Evolutionary conservation across 2,888 invertebrate genomes (phyloP), one percentile per base, ranked within the genome.

Genomic region (Megamerina dolium): DNA sequence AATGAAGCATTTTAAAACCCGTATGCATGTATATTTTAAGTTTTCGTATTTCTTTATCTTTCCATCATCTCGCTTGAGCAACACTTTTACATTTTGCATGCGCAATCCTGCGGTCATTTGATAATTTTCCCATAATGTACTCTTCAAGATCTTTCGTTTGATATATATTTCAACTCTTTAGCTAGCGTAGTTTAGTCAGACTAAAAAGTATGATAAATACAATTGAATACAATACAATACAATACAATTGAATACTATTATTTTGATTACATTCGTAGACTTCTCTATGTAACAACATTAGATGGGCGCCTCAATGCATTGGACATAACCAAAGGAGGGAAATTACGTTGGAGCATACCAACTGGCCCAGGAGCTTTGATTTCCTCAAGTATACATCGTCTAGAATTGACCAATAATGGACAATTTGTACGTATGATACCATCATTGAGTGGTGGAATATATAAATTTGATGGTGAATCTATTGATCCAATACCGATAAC

Each of bases 341-440:
- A 75, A 45, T 70, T 85, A 53, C 74, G 80, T 41, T 96, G 95
- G 95, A 81, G 81, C 51, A 63, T 92, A 41, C 76, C 83, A 46
- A 88, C 90, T 17, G 85, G 84, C 41, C 76, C 80, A 12, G 79
- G 80, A 16, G 82, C 89, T 1, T 76, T 95, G 53, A 75, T 95
- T 23, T 87, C 88, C 3, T 94, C 95, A 0, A 93, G 86, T 63
- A 86, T 95, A 58, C 90, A 91, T 65, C 82, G 83, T 58, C 75
- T 89, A 55, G 90, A 93, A 78, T 70, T 91, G 31, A 85, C 84
- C 27, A 84, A 85, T 43, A 84, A 87, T 63, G 92, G 90, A 2
- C 85, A 89, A 66, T 85, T 83, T 80, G 82, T 91, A 14, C 79
- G 90, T 36, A 78, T 96, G 63, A 92, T 97, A 59, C 97, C 96